Percentiles rank a stretch among this genome's conserved stretches.
These are phyloP conservation scores for Seladonia tumulorum DNA, from an alignment of 2,888 invertebrate species.

Conservation along the genomic window DNA sequence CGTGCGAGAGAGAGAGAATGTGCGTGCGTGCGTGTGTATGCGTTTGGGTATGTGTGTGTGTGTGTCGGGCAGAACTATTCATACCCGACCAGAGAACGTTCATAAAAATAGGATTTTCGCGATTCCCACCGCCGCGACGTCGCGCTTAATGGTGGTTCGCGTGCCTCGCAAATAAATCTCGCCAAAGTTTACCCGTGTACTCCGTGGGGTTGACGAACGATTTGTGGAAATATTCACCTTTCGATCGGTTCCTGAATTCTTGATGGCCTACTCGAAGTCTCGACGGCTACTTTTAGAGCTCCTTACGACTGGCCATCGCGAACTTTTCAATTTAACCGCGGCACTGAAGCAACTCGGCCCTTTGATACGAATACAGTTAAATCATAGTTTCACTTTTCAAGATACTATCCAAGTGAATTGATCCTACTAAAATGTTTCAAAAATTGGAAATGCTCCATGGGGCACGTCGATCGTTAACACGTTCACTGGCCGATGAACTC, in stretches of 20 bases:
- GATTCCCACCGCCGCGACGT: conserved; percentile 78
- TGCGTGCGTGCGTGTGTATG: background rate
- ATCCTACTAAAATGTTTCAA: no score
- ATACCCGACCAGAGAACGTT: conserved; percentile 63
- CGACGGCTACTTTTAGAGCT: background rate
- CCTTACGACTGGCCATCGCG: background rate
- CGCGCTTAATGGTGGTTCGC: conserved; percentile 77
- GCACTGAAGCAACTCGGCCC: no score
- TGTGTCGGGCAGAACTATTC: conserved; percentile 62
- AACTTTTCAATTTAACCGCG: background rate
- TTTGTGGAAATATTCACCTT: background rate
- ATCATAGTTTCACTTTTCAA: no score
- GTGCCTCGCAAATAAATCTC: conserved; percentile 78
- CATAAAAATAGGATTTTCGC: conserved; percentile 81
- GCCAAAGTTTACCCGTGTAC: conserved; percentile 36
- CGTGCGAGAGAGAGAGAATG: conserved; percentile 1
- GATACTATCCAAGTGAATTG: no score
- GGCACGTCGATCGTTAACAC: no score
- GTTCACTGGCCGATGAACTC: no score
- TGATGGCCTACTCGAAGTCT: background rate
- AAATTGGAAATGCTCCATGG: no score
- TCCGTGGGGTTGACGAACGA: background rate
- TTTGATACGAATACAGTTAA: no score
- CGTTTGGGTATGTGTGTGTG: background rate
- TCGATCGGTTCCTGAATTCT: background rate